A percentile compares a stretch with the other conserved stretches of the same genome.
Evolutionary conservation across 2,888 invertebrate species (phyloP).

Genomic region (Augiades crinisus): DNA sequence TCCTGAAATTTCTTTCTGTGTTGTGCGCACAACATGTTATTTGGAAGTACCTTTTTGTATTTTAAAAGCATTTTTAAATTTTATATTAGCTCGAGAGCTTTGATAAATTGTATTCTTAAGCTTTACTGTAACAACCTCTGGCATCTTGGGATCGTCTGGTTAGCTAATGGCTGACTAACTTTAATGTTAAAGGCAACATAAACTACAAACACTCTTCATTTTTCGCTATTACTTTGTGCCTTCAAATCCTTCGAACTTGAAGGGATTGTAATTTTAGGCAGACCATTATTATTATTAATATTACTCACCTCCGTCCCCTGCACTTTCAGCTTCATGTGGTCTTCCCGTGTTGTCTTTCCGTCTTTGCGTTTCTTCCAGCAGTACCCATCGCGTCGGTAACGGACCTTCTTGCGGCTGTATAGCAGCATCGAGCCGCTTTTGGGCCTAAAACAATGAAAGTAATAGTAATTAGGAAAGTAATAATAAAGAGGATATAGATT

Average conservation of each 20-base stretch:
- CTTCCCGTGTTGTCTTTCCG: constrained; percentile 98
- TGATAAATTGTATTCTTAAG: neutral
- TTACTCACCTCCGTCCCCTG: constrained; percentile 96
- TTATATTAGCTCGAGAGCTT: neutral
- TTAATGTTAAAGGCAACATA: too few relatives aligned
- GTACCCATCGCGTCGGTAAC: constrained; percentile 97
- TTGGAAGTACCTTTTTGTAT: neutral
- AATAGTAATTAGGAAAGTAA: too few relatives aligned
- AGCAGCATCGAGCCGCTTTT: constrained; percentile 98
- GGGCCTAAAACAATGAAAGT: constrained; percentile 84
- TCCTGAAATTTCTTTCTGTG: constrained; percentile 23
- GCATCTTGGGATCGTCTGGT: too few relatives aligned
- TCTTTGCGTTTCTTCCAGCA: constrained; percentile 99
- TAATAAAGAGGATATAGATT: too few relatives aligned
- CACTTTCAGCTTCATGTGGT: constrained; percentile 99
- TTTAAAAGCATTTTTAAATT: neutral
- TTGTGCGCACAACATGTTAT: constrained; percentile 11
- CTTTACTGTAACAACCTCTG: too few relatives aligned
- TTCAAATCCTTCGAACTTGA: too few relatives aligned
- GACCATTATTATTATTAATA: too few relatives aligned
- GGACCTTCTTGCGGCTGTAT: constrained; percentile 97
- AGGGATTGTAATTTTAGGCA: too few relatives aligned
- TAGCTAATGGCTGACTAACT: too few relatives aligned
- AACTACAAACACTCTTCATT: too few relatives aligned
- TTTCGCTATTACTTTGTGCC: too few relatives aligned